Base-by-base conservation (phyloP, 2,888 invertebrate genomes). In the Aporophyla nigra region DNA sequence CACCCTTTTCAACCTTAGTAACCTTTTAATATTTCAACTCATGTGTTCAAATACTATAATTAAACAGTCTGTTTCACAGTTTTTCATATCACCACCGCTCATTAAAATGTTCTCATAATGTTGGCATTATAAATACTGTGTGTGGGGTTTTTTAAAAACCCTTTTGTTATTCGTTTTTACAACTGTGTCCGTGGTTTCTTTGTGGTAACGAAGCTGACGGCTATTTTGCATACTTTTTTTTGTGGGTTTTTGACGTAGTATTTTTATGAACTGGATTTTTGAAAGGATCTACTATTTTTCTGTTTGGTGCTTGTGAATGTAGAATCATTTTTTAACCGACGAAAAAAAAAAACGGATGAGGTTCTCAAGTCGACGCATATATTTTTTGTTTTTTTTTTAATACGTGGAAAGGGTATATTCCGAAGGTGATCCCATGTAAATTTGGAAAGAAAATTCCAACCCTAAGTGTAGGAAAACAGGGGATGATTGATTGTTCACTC, bases 161-260 rank as follows among this genome's bases (percentile, higher is more conserved):
- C 58, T 79, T 80, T 82, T 83, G 62, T 83, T 73, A 16, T 71
- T 61, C 56, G 61, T 82, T 84, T 84, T 83, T 74, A 67, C 61
- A 73, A 74, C 58, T 71, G 62, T 62, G 68, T 43, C 27, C 21
- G 74, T 62, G 56, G 40, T 59, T 79, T 59, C 67, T 84, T 74
- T 84, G 74, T 70, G 70, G 62, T 7, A 43, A 59, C 58, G 43
- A 54, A 53, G 71, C 72, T 72, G 70, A n/a, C 67, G 53, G 80
- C 16, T 24, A 70, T 84, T 79, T 63, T 67, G n/a, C 1, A 46
- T 33, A 59, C 16, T 56, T 71, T 71, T 33, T 76, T 49, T 56
- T 27, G 58, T 40, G 40, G n/a, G n/a, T 66, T 66, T 43, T 65
- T 53, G 62, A 5, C 49, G n/a, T 68, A n/a, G 49, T 40, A 46